A percentile compares a stretch with the other conserved stretches of the same genome.
These are phyloP conservation scores for Cheirogaleus major DNA, from an alignment of 2,797 vertebrate genomes.

Conservation along the genomic window DNA sequence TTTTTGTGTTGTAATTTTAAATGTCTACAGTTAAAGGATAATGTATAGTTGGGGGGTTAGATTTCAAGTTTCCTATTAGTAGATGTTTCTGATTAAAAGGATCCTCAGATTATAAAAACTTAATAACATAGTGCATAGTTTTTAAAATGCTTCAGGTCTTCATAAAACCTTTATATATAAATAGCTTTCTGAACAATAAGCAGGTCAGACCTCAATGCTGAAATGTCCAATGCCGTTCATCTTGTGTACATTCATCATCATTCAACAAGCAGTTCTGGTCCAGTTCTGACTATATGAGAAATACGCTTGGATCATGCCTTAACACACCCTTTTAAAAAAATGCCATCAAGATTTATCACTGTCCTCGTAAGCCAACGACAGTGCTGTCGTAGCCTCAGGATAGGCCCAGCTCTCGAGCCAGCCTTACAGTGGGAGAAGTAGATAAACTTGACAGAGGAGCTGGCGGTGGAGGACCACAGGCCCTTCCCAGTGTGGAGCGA, in stretches of 20 bases:
- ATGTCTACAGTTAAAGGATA: not conserved
- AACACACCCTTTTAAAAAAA: not conserved
- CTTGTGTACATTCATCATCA: not conserved
- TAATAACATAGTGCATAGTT: not conserved
- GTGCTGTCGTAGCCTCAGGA: not conserved
- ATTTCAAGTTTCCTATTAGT: not conserved
- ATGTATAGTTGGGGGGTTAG: not conserved
- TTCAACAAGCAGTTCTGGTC: not conserved
- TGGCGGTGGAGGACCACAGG: rapidly evolving
- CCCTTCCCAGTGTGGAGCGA: not conserved
- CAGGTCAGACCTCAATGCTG: not conserved
- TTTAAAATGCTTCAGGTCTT: not conserved
- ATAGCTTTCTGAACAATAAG: not conserved
- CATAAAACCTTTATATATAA: not conserved
- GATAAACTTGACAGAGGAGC: not conserved
- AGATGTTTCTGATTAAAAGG: not conserved
- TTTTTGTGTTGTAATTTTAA: not conserved
- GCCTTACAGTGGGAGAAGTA: not conserved
- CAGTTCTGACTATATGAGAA: not conserved
- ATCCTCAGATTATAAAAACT: not conserved
- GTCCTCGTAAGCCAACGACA: too few relatives aligned
- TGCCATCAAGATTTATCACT: not conserved
- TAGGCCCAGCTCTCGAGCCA: not conserved
- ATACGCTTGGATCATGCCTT: not conserved
- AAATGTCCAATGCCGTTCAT: not conserved